phyloP scores from a whole-genome alignment of 2,113 vertebrate genomes.

The Larimichthys polyactis region DNA sequence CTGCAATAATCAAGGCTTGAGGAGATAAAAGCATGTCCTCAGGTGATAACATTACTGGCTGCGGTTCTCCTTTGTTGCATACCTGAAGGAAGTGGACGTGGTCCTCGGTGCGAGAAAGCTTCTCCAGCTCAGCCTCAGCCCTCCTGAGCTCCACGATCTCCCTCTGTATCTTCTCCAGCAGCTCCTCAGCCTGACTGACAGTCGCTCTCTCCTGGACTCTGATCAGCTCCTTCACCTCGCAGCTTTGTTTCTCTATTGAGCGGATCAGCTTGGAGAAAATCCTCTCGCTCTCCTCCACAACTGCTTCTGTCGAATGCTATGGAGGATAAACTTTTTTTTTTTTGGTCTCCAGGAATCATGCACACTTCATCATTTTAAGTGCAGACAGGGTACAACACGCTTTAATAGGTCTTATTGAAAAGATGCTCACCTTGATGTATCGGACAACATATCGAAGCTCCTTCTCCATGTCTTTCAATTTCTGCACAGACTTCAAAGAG shows the following conservation, averaged over 20 bases:
- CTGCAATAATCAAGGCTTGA: too few relatives aligned
- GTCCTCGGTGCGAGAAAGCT: constrained; percentile 76
- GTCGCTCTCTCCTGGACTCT: constrained; percentile 73
- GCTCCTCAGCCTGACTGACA: constrained; percentile 74
- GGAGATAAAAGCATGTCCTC: not conserved
- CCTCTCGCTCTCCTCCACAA: constrained; percentile 81
- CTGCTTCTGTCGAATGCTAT: constrained; percentile 80
- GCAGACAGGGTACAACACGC: not conserved
- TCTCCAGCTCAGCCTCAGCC: constrained; percentile 65
- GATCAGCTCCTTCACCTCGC: constrained; percentile 79
- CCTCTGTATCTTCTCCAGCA: constrained; percentile 77
- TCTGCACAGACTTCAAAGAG: constrained; percentile 77
- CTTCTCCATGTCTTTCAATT: constrained; percentile 77
- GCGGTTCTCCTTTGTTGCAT: not conserved
- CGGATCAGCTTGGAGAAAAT: constrained; percentile 81
- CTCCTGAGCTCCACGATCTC: constrained; percentile 70
- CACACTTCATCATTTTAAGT: not conserved
- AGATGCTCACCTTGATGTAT: constrained; percentile 79
- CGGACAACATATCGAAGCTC: constrained; percentile 78
- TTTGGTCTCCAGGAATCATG: not conserved
- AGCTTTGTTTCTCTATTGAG: constrained; percentile 78
- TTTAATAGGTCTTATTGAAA: not conserved
- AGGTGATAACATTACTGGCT: not conserved
- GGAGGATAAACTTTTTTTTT: not conserved
- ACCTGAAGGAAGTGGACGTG: constrained; percentile 84